Evolutionary conservation across 2,113 vertebrate species (phyloP), one percentile per base, ranked within the genome.

Genomic region (Otis tarda): DNA sequence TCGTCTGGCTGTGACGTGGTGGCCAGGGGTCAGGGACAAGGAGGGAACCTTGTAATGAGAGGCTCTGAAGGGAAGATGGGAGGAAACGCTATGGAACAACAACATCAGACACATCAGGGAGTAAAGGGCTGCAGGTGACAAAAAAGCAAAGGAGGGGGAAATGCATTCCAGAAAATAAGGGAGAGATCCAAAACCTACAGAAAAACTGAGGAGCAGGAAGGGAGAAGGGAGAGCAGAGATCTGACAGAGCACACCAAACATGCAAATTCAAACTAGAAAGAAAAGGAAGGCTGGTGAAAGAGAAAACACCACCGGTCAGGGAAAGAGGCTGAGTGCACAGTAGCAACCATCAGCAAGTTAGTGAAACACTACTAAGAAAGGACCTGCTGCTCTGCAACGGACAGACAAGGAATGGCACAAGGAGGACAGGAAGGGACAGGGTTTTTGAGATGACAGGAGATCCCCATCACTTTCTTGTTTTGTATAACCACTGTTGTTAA

Each of bases 81-180:
- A 31, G n/a, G 27, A 31, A 74, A 30, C 0, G 0, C 10, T 24
- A 6, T 18, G 33, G 13, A 81, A 61, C 27, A 21, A 6, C 35
- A 35, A 0, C 16, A 4, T 10, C 61, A 28, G 63, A 5, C 3
- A 4, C 25, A 12, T 9, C 24, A 17, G 28, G 2, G 41, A 45
- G 23, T 8, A 24, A 39, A 80, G n/a, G 28, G 10, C 20, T 8
- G n/a, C 9, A 11, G 33, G n/a, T 12, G 33, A 31, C 55, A 49
- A 35, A 78, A 78, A 37, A 75, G 53, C 15, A 8, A 33, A 69
- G 39, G 24, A 37, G 31, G 5, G 14, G 9, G 8, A 73, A 35
- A 61, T 2, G 31, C 4, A 4, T 63, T 65, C n/a, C 31, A 9
- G 61, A 82, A 87, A 64, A 71, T 11, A 23, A 67, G 55, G 28